Conservation (phyloP, 2,888 invertebrate species). For the Hirudinaria manillensis region DNA sequence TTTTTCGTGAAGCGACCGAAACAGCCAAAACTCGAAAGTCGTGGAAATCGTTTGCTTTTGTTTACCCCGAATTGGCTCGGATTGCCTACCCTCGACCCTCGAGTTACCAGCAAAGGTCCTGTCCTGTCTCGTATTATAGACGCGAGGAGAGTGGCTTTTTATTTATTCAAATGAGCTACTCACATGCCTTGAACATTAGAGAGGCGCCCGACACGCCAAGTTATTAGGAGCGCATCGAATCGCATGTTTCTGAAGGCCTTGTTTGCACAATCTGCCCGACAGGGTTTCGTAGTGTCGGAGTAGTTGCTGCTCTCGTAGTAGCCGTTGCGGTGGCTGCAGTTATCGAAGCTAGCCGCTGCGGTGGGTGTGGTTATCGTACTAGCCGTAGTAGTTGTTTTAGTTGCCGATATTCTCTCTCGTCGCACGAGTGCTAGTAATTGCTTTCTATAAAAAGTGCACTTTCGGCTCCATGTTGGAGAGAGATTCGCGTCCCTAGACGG, state of each 20-base stretch:
- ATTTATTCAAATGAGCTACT: conserved; percentile 15
- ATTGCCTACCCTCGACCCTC: background rate
- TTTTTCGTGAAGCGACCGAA: background rate
- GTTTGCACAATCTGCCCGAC: conserved; percentile 10
- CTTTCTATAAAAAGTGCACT: too few species aligned
- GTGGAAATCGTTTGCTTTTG: background rate
- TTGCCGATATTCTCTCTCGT: too few species aligned
- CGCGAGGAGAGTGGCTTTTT: background rate
- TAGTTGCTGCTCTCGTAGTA: background rate
- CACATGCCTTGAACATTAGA: background rate
- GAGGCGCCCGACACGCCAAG: conserved; percentile 13
- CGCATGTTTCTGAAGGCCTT: conserved; percentile 13
- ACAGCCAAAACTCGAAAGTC: background rate
- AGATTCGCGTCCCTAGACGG: too few species aligned
- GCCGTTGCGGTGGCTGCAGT: background rate
- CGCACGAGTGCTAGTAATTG: too few species aligned
- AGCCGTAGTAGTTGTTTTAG: too few species aligned
- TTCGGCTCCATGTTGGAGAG: too few species aligned
- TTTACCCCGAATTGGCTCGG: background rate
- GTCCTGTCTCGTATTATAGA: background rate
- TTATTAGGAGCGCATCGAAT: conserved; percentile 16
- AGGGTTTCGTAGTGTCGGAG: background rate
- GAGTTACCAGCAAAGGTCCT: too few species aligned
- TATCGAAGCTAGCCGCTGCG: too few species aligned
- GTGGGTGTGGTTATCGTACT: too few species aligned